A percentile compares a stretch with the other conserved stretches of the same genome.
phyloP scores from a whole-genome alignment of 1,140 invertebrate species.

The Caerostris darwini region DNA sequence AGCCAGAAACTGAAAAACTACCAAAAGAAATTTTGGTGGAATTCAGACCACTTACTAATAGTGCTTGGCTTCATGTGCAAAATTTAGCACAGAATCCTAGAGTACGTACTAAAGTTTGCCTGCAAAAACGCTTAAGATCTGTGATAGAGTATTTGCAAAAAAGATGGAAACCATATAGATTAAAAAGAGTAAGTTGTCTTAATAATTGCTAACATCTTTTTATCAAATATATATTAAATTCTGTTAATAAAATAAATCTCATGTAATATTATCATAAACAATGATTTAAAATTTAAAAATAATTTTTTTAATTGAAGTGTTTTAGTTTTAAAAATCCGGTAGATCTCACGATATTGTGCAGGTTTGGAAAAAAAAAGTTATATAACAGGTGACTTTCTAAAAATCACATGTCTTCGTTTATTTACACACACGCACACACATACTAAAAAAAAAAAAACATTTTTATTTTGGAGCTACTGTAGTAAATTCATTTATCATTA shows the following conservation, averaged over 20 bases:
- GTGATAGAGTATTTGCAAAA: constrained; percentile 89
- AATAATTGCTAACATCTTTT: not conserved
- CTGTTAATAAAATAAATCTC: not conserved
- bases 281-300: too few species aligned
- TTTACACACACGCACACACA: too few species aligned
- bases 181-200: constrained; percentile 79
- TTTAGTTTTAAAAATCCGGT: too few species aligned
- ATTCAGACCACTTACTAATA: constrained; percentile 89
- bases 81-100: constrained; percentile 94
- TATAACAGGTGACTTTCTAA: too few species aligned
- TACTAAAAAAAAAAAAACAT: too few species aligned
- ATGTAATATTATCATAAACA: not conserved
- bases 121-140: constrained; percentile 88
- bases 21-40: constrained; percentile 90
- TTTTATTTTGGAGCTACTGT: too few species aligned
- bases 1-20: constrained; percentile 89
- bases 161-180: constrained; percentile 87
- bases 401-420: too few species aligned
- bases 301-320: too few species aligned
- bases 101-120: constrained; percentile 83
- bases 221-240: not conserved
- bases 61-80: constrained; percentile 92
- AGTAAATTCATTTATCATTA: too few species aligned
- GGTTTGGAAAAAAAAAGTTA: too few species aligned
- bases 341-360: too few species aligned